phyloP scores from a whole-genome alignment of 2,797 vertebrate species.

The Oophaga sylvatica region DNA sequence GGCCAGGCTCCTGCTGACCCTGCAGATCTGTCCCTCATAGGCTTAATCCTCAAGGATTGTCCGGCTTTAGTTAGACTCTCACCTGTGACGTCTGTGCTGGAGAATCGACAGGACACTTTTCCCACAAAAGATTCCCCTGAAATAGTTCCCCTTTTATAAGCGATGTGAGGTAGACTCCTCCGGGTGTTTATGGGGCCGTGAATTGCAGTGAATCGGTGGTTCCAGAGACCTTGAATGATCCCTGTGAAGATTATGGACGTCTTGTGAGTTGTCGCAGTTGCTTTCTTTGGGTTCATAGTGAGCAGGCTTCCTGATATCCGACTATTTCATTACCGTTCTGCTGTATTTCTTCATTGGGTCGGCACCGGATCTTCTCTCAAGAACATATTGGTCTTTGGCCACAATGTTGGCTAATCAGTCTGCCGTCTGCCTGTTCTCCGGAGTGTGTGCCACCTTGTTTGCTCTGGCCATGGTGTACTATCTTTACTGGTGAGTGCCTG shows the following conservation, averaged over 20 bases:
- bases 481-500: conserved; percentile 69
- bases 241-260: not conserved
- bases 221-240: not conserved
- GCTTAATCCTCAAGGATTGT: conserved; percentile 50
- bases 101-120: not conserved
- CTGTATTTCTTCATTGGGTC: not conserved
- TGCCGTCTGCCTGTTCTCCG: conserved; percentile 87
- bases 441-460: conserved; percentile 84
- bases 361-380: not conserved
- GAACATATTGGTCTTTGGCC: not conserved
- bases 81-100: conserved; percentile 28
- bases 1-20: conserved; percentile 24
- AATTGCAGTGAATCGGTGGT: not conserved
- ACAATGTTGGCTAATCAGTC: conserved; percentile 83
- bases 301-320: not conserved
- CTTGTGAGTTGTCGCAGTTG: not conserved
- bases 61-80: conserved; percentile 18
- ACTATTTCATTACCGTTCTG: not conserved
- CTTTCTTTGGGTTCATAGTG: not conserved
- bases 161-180: not conserved
- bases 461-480: conserved; percentile 90
- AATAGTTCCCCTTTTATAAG: not conserved
- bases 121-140: not conserved
- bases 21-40: conserved; percentile 34
- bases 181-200: not conserved